A percentile compares a stretch with the other conserved stretches of the same genome.
phyloP scores from a whole-genome alignment of 2,797 vertebrate species.

The Aplochiton taeniatus region DNA sequence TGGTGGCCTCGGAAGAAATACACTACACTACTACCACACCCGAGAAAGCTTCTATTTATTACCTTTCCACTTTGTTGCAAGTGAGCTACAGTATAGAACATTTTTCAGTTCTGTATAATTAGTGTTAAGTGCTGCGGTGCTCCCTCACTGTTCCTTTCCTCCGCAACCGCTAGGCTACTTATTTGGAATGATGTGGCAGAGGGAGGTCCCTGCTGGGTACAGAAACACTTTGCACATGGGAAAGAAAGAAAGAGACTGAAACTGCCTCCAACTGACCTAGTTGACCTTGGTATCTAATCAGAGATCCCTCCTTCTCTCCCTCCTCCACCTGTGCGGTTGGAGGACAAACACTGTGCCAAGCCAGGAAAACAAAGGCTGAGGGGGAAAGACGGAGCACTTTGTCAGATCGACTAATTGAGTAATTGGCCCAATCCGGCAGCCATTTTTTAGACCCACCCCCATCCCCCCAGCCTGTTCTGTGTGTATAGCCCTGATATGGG shows the following conservation, averaged over 20 bases:
- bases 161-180: too few relatives aligned
- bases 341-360: conserved; percentile 54
- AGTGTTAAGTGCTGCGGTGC: too few relatives aligned
- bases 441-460: conserved; percentile 65
- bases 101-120: too few relatives aligned
- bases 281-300: conserved; percentile 32
- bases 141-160: too few relatives aligned
- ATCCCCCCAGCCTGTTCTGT: conserved; percentile 32
- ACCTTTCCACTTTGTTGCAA: too few relatives aligned
- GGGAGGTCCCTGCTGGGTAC: too few relatives aligned
- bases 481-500: conserved; percentile 39
- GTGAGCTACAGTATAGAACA: too few relatives aligned
- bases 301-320: background rate
- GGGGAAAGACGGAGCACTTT: conserved; percentile 64
- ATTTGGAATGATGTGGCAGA: too few relatives aligned
- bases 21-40: too few relatives aligned
- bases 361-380: conserved; percentile 46
- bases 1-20: too few relatives aligned
- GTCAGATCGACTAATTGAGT: conserved; percentile 76
- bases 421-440: conserved; percentile 72
- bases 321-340: conserved; percentile 2
- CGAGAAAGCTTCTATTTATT: too few relatives aligned
- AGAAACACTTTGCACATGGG: too few relatives aligned
- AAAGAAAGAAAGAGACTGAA: background rate
- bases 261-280: background rate